Evolutionary conservation across 2,113 vertebrate species (phyloP).

Genomic region (Ammodytes dubius): DNA sequence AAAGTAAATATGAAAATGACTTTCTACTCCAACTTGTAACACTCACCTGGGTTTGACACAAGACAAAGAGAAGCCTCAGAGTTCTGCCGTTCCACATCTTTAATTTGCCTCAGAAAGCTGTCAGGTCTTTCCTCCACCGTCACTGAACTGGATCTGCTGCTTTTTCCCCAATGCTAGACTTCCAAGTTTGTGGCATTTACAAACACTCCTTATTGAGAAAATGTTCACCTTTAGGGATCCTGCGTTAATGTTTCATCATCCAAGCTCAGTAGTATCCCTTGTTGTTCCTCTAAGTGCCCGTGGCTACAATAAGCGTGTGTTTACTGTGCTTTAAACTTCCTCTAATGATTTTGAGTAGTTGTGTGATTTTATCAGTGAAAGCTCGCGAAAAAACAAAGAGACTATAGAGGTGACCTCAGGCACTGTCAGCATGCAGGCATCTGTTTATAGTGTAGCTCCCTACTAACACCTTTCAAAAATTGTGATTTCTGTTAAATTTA

Average conservation of each 20-base stretch:
- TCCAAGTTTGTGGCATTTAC: conserved; percentile 11
- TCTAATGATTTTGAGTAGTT: background rate
- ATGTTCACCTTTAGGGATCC: background rate
- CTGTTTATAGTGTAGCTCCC: conserved; percentile 26
- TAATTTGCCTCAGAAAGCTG: background rate
- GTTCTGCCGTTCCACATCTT: background rate
- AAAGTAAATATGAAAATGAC: background rate
- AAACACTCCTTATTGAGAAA: background rate
- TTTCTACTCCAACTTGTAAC: background rate
- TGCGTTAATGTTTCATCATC: background rate
- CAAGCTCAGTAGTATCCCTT: background rate
- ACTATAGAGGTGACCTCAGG: conserved; percentile 20
- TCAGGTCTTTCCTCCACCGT: background rate
- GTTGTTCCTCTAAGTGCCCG: background rate
- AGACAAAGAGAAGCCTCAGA: background rate
- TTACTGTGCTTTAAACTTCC: background rate
- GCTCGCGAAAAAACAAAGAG: conserved; percentile 22
- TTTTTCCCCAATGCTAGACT: background rate
- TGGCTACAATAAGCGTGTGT: background rate
- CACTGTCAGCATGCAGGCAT: conserved; percentile 37
- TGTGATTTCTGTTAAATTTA: background rate
- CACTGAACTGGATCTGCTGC: background rate
- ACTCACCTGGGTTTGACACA: conserved; percentile 59
- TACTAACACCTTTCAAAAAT: conserved; percentile 1
- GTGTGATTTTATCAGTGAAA: conserved; percentile 32